phyloP scores from a whole-genome alignment of 2,797 vertebrate species.

The Aulostomus chinensis region DNA sequence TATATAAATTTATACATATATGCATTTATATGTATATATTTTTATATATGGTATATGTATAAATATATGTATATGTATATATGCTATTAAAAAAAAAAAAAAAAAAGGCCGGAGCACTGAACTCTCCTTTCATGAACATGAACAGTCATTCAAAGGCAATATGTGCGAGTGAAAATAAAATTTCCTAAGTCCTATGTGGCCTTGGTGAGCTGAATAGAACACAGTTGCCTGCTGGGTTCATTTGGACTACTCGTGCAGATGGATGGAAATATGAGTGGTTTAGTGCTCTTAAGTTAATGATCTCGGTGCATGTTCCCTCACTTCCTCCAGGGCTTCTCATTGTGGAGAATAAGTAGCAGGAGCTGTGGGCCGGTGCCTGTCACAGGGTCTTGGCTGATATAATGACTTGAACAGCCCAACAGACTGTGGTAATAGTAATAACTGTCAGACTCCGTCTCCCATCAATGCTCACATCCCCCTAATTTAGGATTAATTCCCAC shows the following conservation, averaged over 20 bases:
- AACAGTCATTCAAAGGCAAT: constrained; percentile 13
- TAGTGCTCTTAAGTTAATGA: constrained; percentile 69
- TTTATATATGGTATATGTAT: too few species aligned
- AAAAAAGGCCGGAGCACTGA: constrained; percentile 34
- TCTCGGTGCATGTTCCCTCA: constrained; percentile 57
- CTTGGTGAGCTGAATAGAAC: constrained; percentile 24
- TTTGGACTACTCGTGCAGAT: constrained; percentile 49
- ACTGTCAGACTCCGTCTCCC: constrained; percentile 67
- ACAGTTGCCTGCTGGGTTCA: constrained; percentile 39
- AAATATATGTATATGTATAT: too few species aligned
- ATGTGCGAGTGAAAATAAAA: constrained; percentile 20
- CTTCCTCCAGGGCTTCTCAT: constrained; percentile 62
- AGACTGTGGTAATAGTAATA: constrained; percentile 68
- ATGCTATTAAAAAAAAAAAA: too few species aligned
- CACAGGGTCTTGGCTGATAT: constrained; percentile 69
- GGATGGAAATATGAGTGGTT: constrained; percentile 60
- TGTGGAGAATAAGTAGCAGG: constrained; percentile 55
- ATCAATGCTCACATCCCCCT: constrained; percentile 63
- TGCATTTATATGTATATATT: too few species aligned
- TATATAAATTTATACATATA: too few species aligned
- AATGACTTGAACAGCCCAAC: constrained; percentile 67
- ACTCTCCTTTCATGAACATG: constrained; percentile 34
- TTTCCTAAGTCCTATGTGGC: constrained; percentile 34
- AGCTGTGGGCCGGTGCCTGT: constrained; percentile 60
- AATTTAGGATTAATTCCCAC: constrained; percentile 71